Evolutionary conservation across 2,888 invertebrate genomes (phyloP).

Genomic region (Eubasilissa splendida): DNA sequence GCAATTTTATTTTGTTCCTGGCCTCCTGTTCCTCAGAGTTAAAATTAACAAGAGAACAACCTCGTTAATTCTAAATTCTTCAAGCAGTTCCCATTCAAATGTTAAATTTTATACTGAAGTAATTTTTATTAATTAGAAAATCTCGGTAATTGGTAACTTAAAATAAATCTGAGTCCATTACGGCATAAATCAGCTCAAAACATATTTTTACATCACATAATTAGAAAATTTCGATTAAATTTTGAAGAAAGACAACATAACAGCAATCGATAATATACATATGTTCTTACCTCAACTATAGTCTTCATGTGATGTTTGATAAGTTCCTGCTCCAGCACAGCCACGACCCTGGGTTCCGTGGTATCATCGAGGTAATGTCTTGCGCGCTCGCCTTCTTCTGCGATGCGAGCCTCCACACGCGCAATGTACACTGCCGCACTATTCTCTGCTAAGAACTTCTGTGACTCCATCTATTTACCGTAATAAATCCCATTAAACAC

Average conservation of each 20-base stretch:
- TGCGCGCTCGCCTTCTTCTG: conserved; percentile 97
- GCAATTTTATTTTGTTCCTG: no score
- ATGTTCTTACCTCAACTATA: conserved; percentile 80
- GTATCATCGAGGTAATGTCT: conserved; percentile 98
- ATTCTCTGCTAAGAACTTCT: conserved; percentile 98
- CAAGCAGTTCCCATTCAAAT: no score
- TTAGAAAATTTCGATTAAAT: background rate
- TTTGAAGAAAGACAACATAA: no score
- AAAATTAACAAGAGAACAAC: no score
- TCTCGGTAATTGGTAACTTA: no score
- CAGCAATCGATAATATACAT: background rate
- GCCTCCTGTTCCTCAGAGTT: no score
- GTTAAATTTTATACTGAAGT: no score
- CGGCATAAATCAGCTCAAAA: no score
- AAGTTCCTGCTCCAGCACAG: conserved; percentile 97
- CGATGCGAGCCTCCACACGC: conserved; percentile 97
- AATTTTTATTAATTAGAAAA: no score
- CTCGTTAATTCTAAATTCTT: no score
- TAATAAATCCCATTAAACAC: conserved; percentile 6
- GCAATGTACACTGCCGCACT: conserved; percentile 99
- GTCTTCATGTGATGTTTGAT: conserved; percentile 99
- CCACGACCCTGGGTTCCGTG: conserved; percentile 95
- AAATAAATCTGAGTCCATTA: no score
- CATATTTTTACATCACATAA: no score
- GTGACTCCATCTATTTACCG: conserved; percentile 87